These are phyloP conservation scores for Pemphredon lugubris DNA, from an alignment of 2,888 invertebrate species.

Conservation along the genomic window DNA sequence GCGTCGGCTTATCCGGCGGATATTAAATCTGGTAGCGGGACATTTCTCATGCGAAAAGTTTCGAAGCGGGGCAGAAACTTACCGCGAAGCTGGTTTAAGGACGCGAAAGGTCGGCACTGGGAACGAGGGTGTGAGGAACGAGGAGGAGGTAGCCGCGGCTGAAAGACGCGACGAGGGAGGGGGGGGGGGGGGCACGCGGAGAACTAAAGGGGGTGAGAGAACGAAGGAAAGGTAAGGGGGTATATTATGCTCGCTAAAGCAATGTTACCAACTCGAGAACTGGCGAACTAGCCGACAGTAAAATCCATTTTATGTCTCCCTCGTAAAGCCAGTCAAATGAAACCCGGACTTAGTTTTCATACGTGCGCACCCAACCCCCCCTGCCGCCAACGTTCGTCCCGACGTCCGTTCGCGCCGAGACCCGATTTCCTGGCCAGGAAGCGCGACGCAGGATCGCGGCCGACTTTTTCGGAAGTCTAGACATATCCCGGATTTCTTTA, in stretches of 20 bases:
- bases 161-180: conserved; percentile 26
- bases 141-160: conserved; percentile 34
- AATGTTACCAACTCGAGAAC: conserved; percentile 79
- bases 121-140: conserved; percentile 24
- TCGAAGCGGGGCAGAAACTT: conserved; percentile 46
- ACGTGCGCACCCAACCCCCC: conserved; percentile 72
- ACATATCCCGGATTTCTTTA: conserved; percentile 33
- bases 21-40: conserved; percentile 66
- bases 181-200: no score
- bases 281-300: conserved; percentile 80
- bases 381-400: no score
- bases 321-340: conserved; percentile 80
- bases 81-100: conserved; percentile 39
- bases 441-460: conserved; percentile 25
- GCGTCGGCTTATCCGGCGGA: conserved; percentile 58
- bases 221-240: conserved; percentile 28
- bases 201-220: neutral
- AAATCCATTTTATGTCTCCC: conserved; percentile 80
- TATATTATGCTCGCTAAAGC: conserved; percentile 76
- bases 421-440: conserved; percentile 49
- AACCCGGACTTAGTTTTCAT: conserved; percentile 80
- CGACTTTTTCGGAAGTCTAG: conserved; percentile 58
- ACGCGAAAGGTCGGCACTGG: conserved; percentile 52
- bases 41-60: conserved; percentile 72
- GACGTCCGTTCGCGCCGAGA: conserved; percentile 42